Evolutionary conservation across 1,140 invertebrate species (phyloP), one percentile per base, ranked within the genome.

Genomic region (Heliconius hermathena): DNA sequence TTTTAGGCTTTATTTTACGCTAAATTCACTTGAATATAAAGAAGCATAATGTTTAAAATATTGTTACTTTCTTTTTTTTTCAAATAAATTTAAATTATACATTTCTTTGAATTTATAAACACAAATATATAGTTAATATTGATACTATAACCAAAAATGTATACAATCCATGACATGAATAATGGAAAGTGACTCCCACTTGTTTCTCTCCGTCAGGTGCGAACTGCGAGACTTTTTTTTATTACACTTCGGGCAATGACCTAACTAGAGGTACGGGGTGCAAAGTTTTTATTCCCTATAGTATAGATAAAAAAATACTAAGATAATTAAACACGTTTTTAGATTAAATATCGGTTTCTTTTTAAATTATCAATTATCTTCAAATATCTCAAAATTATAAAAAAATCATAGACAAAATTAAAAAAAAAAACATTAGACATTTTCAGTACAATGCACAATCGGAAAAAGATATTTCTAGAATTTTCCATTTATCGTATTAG

Each of bases 141-240:
- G 18, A 5, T n/a, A n/a, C 20, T 6, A 41, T 41, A 41, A 41
- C 13, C 41, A 60, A n/a, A 66, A 29, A 66, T 29, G 60, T 29
- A 29, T 66, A 16, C 9, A 66, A 13, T 66, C 26, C n/a, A 66
- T 16, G 60, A 16, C 13, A 66, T 66, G 60, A 29, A 66, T 66
- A 66, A 66, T 66, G 60, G 60, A 66, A 66, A 66, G 60, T 66
- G 60, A 66, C 26, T 66, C 60, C 60, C 60, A 66, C 60, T 66
- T 66, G 60, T 22, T 60, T 11, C 60, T 66, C 60, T 66, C 60
- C 22, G 9, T 66, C 60, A 66, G 60, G 60, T 66, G 60, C 60
- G 60, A 66, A 66, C 60, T 66, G 60, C 60, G 60, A 66, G 54
- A 60, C 54, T 60, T 29, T 29, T 22, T 66, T 66, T 66, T 66